A percentile compares a stretch with the other conserved stretches of the same genome.
Conservation (phyloP, 64 coral and sea anemone genomes). For the Orbicella faveolata region DNA sequence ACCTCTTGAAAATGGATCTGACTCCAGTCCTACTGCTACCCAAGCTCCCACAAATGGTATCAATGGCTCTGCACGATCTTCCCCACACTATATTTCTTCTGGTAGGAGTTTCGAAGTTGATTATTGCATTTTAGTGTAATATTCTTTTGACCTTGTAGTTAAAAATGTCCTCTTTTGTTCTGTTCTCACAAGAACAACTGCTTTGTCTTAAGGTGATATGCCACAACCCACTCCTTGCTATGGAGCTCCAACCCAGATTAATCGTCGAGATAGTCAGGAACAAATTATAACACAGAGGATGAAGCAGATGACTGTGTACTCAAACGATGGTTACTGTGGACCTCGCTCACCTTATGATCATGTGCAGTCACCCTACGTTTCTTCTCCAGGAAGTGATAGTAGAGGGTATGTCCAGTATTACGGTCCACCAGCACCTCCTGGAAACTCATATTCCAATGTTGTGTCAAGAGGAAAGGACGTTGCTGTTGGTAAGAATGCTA, state of each 20-base stretch:
- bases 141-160: no score
- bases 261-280: conserved; percentile 38
- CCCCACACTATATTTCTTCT: conserved; percentile 17
- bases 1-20: conserved; percentile 37
- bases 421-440: neutral
- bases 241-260: conserved; percentile 13
- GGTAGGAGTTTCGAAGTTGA: neutral
- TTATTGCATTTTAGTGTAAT: no score
- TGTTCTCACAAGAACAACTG: neutral
- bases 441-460: conserved; percentile 30
- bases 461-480: conserved; percentile 26
- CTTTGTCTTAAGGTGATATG: conserved; percentile 32
- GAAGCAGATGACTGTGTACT: conserved; percentile 38
- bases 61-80: conserved; percentile 8
- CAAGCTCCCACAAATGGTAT: conserved; percentile 24
- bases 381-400: conserved; percentile 11
- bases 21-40: conserved; percentile 18
- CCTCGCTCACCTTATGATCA: conserved; percentile 11
- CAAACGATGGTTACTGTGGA: neutral
- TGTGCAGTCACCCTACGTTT: neutral
- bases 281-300: conserved; percentile 41
- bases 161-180: neutral
- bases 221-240: conserved; percentile 10
- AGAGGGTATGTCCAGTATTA: neutral
- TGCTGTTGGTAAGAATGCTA: conserved; percentile 16